These are phyloP conservation scores for Philonicus albiceps DNA, from an alignment of 2,888 invertebrate genomes.

Conservation along the genomic window DNA sequence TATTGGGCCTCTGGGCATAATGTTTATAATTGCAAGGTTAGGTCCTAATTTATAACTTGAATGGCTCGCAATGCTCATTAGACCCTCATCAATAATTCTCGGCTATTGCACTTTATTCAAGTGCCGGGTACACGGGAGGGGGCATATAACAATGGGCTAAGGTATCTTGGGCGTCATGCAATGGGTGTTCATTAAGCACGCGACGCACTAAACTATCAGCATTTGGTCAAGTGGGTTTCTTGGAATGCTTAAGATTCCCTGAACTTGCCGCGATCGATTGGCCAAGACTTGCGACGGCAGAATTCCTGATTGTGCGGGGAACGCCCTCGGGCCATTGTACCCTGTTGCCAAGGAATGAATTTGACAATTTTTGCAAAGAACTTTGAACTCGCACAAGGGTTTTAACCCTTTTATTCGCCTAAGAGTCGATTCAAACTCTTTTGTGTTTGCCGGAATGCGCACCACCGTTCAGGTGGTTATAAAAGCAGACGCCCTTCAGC, in stretches of 20 bases:
- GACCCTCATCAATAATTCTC: not conserved
- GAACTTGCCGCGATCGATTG: not conserved
- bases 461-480: not conserved
- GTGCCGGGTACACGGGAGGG: not conserved
- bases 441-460: not conserved
- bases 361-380: conserved; percentile 21
- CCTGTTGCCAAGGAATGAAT: conserved; percentile 10
- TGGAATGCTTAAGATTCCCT: not conserved
- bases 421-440: not conserved
- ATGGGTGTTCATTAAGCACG: not conserved
- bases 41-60: not conserved
- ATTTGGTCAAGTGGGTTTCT: conserved; percentile 22
- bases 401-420: not conserved
- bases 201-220: not conserved
- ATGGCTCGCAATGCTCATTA: not conserved
- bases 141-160: not conserved
- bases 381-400: conserved; percentile 6
- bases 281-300: not conserved
- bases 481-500: not conserved
- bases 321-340: not conserved
- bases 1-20: not conserved
- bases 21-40: not conserved
- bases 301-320: not conserved
- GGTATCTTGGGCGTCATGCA: not conserved
- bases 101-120: not conserved